Conservation (phyloP, 2,888 invertebrate genomes). For the Lottia gigantea region DNA sequence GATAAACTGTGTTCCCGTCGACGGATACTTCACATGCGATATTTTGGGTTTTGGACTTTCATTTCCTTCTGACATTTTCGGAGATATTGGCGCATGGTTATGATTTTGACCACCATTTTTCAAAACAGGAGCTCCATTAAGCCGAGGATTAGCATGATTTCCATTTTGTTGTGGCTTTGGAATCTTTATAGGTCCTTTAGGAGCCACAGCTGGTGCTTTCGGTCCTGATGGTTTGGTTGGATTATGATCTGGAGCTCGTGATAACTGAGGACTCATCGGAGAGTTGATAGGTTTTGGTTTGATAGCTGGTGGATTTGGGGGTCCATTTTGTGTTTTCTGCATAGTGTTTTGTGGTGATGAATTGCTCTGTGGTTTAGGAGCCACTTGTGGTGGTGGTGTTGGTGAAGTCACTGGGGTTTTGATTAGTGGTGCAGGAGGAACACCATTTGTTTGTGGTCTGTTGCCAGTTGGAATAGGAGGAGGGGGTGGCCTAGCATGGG, state of each 20-base stretch:
- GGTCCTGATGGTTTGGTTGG: conserved; percentile 21
- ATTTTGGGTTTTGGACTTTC: conserved; percentile 20
- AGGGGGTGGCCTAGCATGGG: conserved; percentile 29
- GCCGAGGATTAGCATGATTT: neutral
- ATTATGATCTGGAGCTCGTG: conserved; percentile 11
- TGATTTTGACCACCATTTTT: conserved; percentile 1
- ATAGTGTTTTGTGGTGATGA: conserved; percentile 26
- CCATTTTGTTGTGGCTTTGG: conserved; percentile 15
- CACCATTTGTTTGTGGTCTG: conserved; percentile 23
- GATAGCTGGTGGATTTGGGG: conserved; percentile 17
- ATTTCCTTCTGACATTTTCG: conserved; percentile 14
- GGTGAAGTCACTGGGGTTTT: conserved; percentile 32
- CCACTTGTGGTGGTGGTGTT: conserved; percentile 16
- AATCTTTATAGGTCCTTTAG: conserved; percentile 13
- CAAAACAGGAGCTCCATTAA: conserved; percentile 1
- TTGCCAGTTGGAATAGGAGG: conserved; percentile 25
- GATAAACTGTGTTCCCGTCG: conserved; percentile 28
- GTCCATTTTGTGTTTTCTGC: conserved; percentile 22
- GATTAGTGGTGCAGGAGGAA: conserved; percentile 30
- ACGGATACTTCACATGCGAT: conserved; percentile 30
- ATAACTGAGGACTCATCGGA: conserved; percentile 17
- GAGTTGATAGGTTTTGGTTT: conserved; percentile 14
- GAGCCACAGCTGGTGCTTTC: conserved; percentile 26
- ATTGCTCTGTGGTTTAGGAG: conserved; percentile 18
- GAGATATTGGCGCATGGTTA: conserved; percentile 1